phyloP scores from a whole-genome alignment of 2,113 vertebrate genomes.

The Hippocampus mohnikei region DNA sequence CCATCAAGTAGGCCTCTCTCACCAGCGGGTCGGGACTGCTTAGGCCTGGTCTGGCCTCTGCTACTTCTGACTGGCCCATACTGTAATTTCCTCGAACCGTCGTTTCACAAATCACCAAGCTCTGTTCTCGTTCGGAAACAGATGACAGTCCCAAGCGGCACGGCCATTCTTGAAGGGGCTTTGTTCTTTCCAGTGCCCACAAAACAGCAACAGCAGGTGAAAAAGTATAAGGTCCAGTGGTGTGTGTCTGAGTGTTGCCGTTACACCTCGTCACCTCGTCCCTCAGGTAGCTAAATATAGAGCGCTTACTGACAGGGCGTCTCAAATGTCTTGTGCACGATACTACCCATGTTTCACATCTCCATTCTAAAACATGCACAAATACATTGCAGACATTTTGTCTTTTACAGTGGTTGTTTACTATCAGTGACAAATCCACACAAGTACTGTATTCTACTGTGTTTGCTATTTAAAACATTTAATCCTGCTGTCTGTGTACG shows the following conservation, averaged over 20 bases:
- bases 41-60: conserved; percentile 38
- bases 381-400: background rate
- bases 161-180: background rate
- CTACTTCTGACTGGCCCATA: conserved; percentile 45
- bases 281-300: conserved; percentile 66
- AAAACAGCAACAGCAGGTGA: conserved; percentile 17
- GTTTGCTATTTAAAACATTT: too few relatives aligned
- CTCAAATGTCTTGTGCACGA: conserved; percentile 23
- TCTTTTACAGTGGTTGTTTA: too few relatives aligned
- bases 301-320: conserved; percentile 47
- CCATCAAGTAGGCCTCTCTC: conserved; percentile 69
- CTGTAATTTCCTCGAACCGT: background rate
- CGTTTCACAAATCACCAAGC: conserved; percentile 11
- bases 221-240: conserved; percentile 4
- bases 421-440: background rate
- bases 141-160: background rate
- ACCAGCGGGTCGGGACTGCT: conserved; percentile 64
- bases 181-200: background rate
- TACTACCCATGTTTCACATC: conserved; percentile 12
- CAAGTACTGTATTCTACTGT: background rate
- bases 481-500: too few relatives aligned
- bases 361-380: conserved; percentile 27
- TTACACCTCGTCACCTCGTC: conserved; percentile 30
- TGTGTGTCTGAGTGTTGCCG: conserved; percentile 13
- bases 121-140: conserved; percentile 10